Evolutionary conservation across 2,797 vertebrate species (phyloP).

Genomic region (Amniataba percoides): DNA sequence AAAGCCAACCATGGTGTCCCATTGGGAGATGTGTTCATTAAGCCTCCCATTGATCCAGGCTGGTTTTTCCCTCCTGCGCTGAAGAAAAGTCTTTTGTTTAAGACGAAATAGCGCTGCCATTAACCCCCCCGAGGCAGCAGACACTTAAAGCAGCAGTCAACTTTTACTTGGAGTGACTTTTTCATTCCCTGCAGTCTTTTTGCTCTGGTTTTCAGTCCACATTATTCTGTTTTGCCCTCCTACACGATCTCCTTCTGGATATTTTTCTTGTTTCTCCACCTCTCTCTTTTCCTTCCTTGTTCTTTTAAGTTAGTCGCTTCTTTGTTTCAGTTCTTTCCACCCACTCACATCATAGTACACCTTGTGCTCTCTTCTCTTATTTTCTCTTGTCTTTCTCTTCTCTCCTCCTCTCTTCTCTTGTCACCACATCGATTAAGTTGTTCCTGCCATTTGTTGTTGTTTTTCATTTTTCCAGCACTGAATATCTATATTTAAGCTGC

Average conservation of each 20-base stretch:
- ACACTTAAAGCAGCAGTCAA: constrained; percentile 62
- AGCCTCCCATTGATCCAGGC: constrained; percentile 71
- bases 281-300: constrained; percentile 42
- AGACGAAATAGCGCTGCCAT: constrained; percentile 51
- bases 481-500: constrained; percentile 32
- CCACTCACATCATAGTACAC: constrained; percentile 59
- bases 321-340: constrained; percentile 56
- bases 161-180: constrained; percentile 52
- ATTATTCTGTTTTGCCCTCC: constrained; percentile 54
- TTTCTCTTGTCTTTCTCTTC: neutral
- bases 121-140: constrained; percentile 55
- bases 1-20: constrained; percentile 55
- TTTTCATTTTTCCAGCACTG: constrained; percentile 33
- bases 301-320: constrained; percentile 50
- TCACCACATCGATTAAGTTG: constrained; percentile 4
- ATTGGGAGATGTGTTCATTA: constrained; percentile 77
- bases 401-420: constrained; percentile 7
- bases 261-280: constrained; percentile 52
- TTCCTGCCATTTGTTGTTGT: constrained; percentile 14
- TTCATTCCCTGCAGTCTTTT: constrained; percentile 59
- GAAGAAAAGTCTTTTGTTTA: constrained; percentile 67
- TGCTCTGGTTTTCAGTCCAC: constrained; percentile 40
- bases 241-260: constrained; percentile 82
- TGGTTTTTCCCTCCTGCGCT: constrained; percentile 49
- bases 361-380: constrained; percentile 28